Conservation (phyloP, 2,888 invertebrate species). For the Siphlonurus alternatus region DNA sequence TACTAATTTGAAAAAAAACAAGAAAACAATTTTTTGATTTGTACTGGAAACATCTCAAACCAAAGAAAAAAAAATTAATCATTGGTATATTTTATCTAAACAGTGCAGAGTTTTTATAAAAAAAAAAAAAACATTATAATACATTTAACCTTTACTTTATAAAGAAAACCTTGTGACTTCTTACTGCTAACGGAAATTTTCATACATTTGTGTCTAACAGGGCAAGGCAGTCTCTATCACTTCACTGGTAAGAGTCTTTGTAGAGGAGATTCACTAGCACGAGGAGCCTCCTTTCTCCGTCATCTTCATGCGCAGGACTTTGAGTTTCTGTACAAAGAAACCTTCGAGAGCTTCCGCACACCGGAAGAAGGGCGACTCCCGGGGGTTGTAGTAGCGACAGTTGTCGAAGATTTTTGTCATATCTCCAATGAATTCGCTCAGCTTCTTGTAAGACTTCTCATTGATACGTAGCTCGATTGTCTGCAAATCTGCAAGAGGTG, state of each 20-base stretch:
- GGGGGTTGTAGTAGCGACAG: slow-evolving; percentile 93
- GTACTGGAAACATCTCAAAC: background rate
- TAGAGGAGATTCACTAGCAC: background rate
- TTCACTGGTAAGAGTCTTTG: background rate
- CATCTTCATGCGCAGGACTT: slow-evolving; percentile 68
- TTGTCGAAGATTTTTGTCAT: slow-evolving; percentile 98
- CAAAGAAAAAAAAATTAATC: background rate
- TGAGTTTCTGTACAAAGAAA: slow-evolving; percentile 88
- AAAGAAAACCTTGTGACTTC: too few relatives aligned
- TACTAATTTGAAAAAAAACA: too few relatives aligned
- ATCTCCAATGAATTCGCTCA: slow-evolving; percentile 92
- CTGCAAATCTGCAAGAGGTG: slow-evolving; percentile 60
- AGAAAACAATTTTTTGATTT: background rate
- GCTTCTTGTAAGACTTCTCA: slow-evolving; percentile 62
- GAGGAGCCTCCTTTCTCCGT: slow-evolving; percentile 4
- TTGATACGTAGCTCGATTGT: slow-evolving; percentile 79
- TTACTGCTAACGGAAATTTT: too few relatives aligned
- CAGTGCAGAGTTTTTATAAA: background rate
- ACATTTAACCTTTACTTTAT: background rate
- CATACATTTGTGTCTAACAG: background rate
- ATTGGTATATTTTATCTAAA: background rate
- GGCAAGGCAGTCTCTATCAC: background rate
- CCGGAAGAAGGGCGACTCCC: slow-evolving; percentile 88
- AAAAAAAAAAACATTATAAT: background rate
- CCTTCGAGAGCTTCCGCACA: slow-evolving; percentile 92